A percentile compares a stretch with the other conserved stretches of the same genome.
phyloP scores from a whole-genome alignment of 2,888 invertebrate species.

The Polyploca ridens region DNA sequence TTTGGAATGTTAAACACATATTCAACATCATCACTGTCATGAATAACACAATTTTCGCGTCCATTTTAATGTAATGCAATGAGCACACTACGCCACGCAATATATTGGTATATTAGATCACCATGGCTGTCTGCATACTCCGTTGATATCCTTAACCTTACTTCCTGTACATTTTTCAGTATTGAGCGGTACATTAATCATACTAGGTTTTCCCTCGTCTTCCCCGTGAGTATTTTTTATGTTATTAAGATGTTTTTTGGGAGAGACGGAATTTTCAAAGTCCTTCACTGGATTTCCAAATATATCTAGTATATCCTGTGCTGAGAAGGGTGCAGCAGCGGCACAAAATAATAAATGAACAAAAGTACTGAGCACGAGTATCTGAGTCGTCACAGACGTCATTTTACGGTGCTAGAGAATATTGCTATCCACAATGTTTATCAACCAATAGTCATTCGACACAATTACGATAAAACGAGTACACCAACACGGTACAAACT shows the following conservation, averaged over 20 bases:
- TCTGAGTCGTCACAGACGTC: conserved; percentile 63
- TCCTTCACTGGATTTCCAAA: conserved; percentile 72
- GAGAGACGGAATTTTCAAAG: conserved; percentile 41
- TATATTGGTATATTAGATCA: conserved; percentile 41
- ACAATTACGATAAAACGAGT: conserved; percentile 16
- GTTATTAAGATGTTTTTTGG: conserved; percentile 8
- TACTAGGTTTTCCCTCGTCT: conserved; percentile 30
- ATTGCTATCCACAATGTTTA: conserved; percentile 52
- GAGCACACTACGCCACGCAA: conserved; percentile 51
- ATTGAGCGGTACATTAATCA: conserved; percentile 72
- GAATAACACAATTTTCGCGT: conserved; percentile 55
- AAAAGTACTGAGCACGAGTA: conserved; percentile 62
- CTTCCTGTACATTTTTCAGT: conserved; percentile 46
- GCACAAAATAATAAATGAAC: conserved; percentile 54
- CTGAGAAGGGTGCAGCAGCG: conserved; percentile 49
- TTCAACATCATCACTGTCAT: conserved; percentile 41
- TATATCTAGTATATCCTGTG: conserved; percentile 56
- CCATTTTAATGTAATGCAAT: conserved; percentile 56
- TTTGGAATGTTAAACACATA: conserved; percentile 32
- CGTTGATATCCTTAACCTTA: conserved; percentile 56
- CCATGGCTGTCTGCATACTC: conserved; percentile 69
- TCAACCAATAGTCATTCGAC: conserved; percentile 45
- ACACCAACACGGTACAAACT: conserved; percentile 14
- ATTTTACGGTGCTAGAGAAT: conserved; percentile 64
- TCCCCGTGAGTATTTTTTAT: conserved; percentile 9